These are phyloP conservation scores for Melanotaenia boesemani DNA, from an alignment of 2,797 vertebrate genomes.

Conservation along the genomic window DNA sequence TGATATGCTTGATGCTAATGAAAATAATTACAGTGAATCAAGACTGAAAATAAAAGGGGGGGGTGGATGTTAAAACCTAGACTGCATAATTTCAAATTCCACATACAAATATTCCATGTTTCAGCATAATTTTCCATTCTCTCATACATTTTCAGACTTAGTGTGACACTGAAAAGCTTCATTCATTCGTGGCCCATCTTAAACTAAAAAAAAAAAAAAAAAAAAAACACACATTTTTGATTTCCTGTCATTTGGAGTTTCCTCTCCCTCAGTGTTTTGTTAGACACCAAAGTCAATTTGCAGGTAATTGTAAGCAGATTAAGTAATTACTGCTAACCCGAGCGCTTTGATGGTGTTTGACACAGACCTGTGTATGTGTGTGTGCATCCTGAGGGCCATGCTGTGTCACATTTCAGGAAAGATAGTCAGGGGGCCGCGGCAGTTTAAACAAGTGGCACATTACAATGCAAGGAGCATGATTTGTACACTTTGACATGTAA, in stretches of 20 bases:
- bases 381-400: slow-evolving; percentile 43
- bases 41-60: slow-evolving; percentile 15
- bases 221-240: slow-evolving; percentile 63
- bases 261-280: slow-evolving; percentile 76
- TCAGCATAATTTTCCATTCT: slow-evolving; percentile 68
- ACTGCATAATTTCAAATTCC: slow-evolving; percentile 68
- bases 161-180: slow-evolving; percentile 64
- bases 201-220: slow-evolving; percentile 64
- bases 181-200: slow-evolving; percentile 63
- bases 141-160: slow-evolving; percentile 42
- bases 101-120: slow-evolving; percentile 66
- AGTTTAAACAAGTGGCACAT: slow-evolving; percentile 79
- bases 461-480: slow-evolving; percentile 65
- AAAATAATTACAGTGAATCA: slow-evolving; percentile 76
- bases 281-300: slow-evolving; percentile 83
- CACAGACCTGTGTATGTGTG: slow-evolving; percentile 53
- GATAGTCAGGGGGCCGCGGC: slow-evolving; percentile 64
- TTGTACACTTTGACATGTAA: slow-evolving; percentile 75
- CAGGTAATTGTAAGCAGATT: slow-evolving; percentile 80
- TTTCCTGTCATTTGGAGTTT: slow-evolving; percentile 80
- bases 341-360: slow-evolving; percentile 74
- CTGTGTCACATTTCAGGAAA: slow-evolving; percentile 78
- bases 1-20: slow-evolving; percentile 61
- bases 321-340: slow-evolving; percentile 80
- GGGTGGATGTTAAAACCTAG: slow-evolving; percentile 64